A percentile compares a stretch with the other conserved stretches of the same genome.
Evolutionary conservation across 2,888 invertebrate genomes (phyloP).

Genomic region (Nematopogon swammerdamellus): DNA sequence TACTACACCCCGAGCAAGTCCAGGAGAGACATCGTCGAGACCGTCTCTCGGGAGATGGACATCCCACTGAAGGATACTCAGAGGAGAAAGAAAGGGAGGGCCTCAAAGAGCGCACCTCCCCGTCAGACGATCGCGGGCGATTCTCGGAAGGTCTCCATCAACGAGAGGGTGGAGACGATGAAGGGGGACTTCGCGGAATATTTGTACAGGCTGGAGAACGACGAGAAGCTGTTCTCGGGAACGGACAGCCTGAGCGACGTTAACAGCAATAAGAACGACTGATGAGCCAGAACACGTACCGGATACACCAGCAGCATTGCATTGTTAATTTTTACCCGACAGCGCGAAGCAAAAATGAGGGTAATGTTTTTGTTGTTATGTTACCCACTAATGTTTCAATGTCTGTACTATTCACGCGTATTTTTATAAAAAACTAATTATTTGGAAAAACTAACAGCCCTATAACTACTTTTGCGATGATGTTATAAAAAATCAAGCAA

Average conservation of each 20-base stretch:
- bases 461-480: too few relatives aligned
- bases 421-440: too few relatives aligned
- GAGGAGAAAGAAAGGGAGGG: slow-evolving; percentile 21
- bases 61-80: slow-evolving; percentile 29
- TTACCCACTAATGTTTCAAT: too few relatives aligned
- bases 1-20: slow-evolving; percentile 55
- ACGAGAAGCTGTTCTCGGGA: slow-evolving; percentile 28
- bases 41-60: background rate
- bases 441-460: too few relatives aligned
- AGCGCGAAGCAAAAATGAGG: too few relatives aligned
- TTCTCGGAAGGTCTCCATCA: slow-evolving; percentile 36
- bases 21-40: background rate
- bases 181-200: slow-evolving; percentile 32
- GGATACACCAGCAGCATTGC: too few relatives aligned
- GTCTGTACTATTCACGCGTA: too few relatives aligned
- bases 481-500: too few relatives aligned
- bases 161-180: slow-evolving; percentile 31
- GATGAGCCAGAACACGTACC: too few relatives aligned
- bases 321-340: too few relatives aligned
- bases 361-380: too few relatives aligned
- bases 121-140: slow-evolving; percentile 20
- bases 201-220: slow-evolving; percentile 33
- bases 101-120: slow-evolving; percentile 1
- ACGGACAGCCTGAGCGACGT: background rate
- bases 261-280: background rate